Conservation (phyloP, 2,797 vertebrate genomes). For the Poecilia wingei region DNA sequence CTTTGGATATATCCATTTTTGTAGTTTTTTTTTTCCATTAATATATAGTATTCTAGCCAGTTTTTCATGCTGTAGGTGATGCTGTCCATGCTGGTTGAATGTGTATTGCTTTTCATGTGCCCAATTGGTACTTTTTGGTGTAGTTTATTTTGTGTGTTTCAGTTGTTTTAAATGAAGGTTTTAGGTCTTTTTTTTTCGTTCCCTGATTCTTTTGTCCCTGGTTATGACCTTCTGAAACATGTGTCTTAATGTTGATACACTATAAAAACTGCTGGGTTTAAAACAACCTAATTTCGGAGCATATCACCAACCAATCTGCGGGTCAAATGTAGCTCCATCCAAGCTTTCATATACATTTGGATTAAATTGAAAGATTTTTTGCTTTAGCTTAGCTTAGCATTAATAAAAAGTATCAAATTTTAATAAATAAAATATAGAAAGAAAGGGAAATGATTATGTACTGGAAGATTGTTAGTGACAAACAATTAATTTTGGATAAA, state of each 20-base stretch:
- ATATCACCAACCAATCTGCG: not conserved
- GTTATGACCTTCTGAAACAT: constrained; percentile 43
- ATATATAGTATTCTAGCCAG: constrained; percentile 66
- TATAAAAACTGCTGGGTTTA: constrained; percentile 6
- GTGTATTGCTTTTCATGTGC: constrained; percentile 57
- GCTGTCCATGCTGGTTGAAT: constrained; percentile 69
- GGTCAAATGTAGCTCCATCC: not conserved
- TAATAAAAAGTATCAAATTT: not conserved
- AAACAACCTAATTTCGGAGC: not conserved
- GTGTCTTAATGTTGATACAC: constrained; percentile 15
- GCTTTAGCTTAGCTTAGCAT: not conserved
- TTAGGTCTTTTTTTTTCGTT: constrained; percentile 78
- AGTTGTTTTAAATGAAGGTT: constrained; percentile 78
- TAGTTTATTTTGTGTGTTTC: constrained; percentile 71
- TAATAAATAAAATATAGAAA: not conserved
- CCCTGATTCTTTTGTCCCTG: constrained; percentile 59
- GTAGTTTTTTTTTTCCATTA: constrained; percentile 42
- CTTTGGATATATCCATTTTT: constrained; percentile 54
- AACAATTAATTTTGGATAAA: not conserved
- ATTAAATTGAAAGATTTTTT: not conserved
- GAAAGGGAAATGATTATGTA: not conserved
- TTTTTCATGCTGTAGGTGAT: constrained; percentile 57
- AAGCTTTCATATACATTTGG: not conserved
- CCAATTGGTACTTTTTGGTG: constrained; percentile 67
- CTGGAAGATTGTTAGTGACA: not conserved